Conservation (phyloP, 2,797 vertebrate genomes). For the Poecile montanus region DNA sequence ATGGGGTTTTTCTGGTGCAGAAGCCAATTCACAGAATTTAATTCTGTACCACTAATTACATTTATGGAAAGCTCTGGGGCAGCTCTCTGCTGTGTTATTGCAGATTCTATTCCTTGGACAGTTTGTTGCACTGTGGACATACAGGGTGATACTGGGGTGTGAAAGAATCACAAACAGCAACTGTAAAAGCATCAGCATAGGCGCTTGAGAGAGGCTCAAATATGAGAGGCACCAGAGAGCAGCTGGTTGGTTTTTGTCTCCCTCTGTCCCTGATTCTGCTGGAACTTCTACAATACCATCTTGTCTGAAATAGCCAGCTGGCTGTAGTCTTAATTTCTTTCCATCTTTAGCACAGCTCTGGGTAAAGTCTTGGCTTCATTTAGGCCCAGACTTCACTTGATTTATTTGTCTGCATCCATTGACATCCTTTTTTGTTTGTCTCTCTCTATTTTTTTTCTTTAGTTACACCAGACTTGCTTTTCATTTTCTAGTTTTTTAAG, state of each 20-base stretch:
- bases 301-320: neutral
- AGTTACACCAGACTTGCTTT: neutral
- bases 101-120: neutral
- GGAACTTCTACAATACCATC: neutral
- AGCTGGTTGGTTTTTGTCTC: neutral
- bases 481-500: neutral
- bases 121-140: neutral
- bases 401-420: neutral
- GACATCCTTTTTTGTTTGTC: neutral
- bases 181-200: neutral
- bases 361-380: neutral
- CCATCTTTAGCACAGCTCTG: neutral
- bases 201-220: neutral
- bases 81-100: neutral
- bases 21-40: neutral
- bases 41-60: neutral
- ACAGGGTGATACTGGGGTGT: neutral
- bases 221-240: neutral
- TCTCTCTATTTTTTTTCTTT: neutral
- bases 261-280: neutral
- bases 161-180: neutral
- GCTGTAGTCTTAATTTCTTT: neutral
- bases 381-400: neutral
- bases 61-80: neutral
- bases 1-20: neutral